Evolutionary conservation across 2,888 invertebrate genomes (phyloP).

Genomic region (Napeogenes sylphis): DNA sequence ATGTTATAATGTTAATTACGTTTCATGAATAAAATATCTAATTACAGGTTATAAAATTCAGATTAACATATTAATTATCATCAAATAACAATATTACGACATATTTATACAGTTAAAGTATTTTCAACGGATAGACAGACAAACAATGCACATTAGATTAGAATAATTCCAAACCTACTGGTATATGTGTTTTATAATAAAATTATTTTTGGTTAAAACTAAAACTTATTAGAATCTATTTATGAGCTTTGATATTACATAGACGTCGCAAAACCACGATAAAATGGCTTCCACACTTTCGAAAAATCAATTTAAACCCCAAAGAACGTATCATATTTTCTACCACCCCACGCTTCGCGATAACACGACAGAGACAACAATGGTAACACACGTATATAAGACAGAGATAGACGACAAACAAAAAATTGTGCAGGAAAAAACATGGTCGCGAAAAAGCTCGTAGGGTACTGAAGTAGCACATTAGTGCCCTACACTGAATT

Average conservation of each 20-base stretch:
- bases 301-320: constrained; percentile 74
- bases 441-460: constrained; percentile 70
- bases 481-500: constrained; percentile 65
- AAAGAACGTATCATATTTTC: constrained; percentile 76
- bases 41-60: no score
- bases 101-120: no score
- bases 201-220: no score
- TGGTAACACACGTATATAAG: constrained; percentile 20
- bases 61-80: no score
- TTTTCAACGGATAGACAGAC: no score
- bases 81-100: no score
- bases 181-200: no score
- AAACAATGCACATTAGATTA: no score
- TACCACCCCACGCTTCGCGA: constrained; percentile 65
- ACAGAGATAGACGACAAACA: constrained; percentile 57
- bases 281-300: constrained; percentile 70
- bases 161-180: no score
- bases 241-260: background rate
- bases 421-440: constrained; percentile 71
- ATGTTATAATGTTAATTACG: no score
- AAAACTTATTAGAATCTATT: no score
- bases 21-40: no score
- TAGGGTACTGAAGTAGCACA: constrained; percentile 72
- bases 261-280: constrained; percentile 40
- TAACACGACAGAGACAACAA: constrained; percentile 50